Conservation (phyloP, 2,888 invertebrate species). For the Thera britannica region DNA sequence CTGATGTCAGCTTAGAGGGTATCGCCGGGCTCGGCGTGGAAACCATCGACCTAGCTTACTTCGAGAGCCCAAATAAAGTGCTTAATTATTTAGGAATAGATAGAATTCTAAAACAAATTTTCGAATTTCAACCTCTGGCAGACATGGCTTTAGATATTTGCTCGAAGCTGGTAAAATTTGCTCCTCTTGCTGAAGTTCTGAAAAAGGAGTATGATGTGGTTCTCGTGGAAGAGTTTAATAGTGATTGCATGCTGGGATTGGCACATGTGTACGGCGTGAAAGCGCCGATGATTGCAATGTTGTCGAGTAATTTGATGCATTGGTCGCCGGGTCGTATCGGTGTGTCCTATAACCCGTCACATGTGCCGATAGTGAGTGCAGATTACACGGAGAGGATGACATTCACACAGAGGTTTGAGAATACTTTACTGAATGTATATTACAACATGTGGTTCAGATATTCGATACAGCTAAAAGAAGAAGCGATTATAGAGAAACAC, state of each 20-base stretch:
- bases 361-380: constrained; percentile 82
- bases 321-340: constrained; percentile 79
- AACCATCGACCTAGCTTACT: constrained; percentile 59
- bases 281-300: constrained; percentile 83
- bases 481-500: constrained; percentile 68
- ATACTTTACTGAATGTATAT: constrained; percentile 58
- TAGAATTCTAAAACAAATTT: constrained; percentile 54
- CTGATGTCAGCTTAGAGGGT: constrained; percentile 73
- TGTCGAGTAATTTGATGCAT: constrained; percentile 85
- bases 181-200: constrained; percentile 65
- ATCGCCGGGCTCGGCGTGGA: constrained; percentile 66
- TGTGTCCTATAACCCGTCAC: constrained; percentile 78
- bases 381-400: constrained; percentile 76
- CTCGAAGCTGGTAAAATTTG: constrained; percentile 65
- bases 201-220: constrained; percentile 85
- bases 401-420: constrained; percentile 78
- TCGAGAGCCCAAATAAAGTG: constrained; percentile 55
- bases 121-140: constrained; percentile 60
- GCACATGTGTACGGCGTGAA: constrained; percentile 79
- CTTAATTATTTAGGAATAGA: constrained; percentile 57
- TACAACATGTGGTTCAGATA: constrained; percentile 67
- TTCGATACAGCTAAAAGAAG: constrained; percentile 64
- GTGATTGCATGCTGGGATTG: constrained; percentile 87
- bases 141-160: constrained; percentile 69
- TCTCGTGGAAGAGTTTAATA: constrained; percentile 86